Evolutionary conservation across 1,140 invertebrate species (phyloP).

Genomic region (Bombus picipes): DNA sequence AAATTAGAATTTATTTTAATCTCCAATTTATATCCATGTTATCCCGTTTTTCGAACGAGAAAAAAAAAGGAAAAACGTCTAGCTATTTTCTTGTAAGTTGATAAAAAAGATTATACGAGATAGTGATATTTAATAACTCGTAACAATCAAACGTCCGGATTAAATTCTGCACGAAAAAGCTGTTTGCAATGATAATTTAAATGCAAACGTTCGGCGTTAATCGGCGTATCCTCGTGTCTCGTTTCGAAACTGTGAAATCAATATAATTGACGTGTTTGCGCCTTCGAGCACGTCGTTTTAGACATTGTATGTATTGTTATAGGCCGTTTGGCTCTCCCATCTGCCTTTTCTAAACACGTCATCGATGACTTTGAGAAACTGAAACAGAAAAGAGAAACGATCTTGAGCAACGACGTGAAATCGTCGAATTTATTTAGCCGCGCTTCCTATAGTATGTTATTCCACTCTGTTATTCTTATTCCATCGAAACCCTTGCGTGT

Average conservation of each 20-base stretch:
- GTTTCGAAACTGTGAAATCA: constrained; percentile 13
- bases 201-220: not conserved
- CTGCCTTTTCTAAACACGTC: not conserved
- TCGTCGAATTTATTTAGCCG: not conserved
- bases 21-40: not conserved
- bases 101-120: not conserved
- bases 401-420: not conserved
- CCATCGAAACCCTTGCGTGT: not conserved
- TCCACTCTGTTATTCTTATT: constrained; percentile 14
- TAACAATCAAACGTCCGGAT: not conserved
- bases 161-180: not conserved
- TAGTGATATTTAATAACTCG: not conserved
- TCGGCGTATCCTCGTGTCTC: not conserved
- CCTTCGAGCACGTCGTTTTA: not conserved
- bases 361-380: not conserved
- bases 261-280: constrained; percentile 1
- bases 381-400: not conserved
- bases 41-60: not conserved
- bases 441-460: not conserved
- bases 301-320: not conserved
- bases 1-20: not conserved
- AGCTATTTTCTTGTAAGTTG: not conserved
- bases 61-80: not conserved
- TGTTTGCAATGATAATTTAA: not conserved
- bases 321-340: not conserved